Conservation (phyloP, 2,888 invertebrate genomes). For the Endotricha flammealis region DNA sequence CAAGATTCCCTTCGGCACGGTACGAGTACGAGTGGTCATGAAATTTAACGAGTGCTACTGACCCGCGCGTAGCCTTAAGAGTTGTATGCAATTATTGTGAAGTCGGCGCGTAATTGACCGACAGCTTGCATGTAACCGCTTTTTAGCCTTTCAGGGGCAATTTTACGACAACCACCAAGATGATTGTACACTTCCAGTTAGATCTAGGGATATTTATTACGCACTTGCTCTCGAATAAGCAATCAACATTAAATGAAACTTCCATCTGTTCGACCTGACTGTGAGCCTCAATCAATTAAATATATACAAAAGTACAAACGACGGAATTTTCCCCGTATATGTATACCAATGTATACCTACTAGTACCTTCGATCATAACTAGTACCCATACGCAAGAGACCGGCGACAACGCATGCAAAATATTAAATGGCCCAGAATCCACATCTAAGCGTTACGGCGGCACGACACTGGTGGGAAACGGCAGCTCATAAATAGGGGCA, state of each 20-base stretch:
- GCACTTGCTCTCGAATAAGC: too few species aligned
- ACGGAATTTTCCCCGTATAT: too few species aligned
- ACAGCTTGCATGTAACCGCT: slow-evolving; percentile 31
- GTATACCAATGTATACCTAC: too few species aligned
- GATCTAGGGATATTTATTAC: too few species aligned
- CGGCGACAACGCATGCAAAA: slow-evolving; percentile 23
- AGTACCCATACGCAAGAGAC: slow-evolving; percentile 39
- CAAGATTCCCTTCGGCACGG: slow-evolving; percentile 38
- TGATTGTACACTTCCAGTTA: too few species aligned
- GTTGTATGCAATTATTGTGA: slow-evolving; percentile 55
- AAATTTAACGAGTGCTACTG: slow-evolving; percentile 62
- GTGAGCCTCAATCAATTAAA: too few species aligned
- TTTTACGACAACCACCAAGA: slow-evolving; percentile 31
- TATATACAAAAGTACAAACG: too few species aligned
- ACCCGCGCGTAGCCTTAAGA: slow-evolving; percentile 52
- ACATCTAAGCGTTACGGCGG: slow-evolving; percentile 36
- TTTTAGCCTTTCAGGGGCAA: slow-evolving; percentile 43
- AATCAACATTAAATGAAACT: too few species aligned
- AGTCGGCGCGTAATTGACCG: slow-evolving; percentile 36
- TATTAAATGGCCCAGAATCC: slow-evolving; percentile 27
- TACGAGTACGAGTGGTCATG: slow-evolving; percentile 46
- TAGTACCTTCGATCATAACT: slow-evolving; percentile 29
- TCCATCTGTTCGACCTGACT: too few species aligned
- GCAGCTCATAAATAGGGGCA: slow-evolving; percentile 58
- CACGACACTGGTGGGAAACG: slow-evolving; percentile 29